Percentiles rank a stretch among this genome's conserved stretches.
Evolutionary conservation across 2,888 invertebrate genomes (phyloP).

Genomic region (Drosophila cyrtoloma): DNA sequence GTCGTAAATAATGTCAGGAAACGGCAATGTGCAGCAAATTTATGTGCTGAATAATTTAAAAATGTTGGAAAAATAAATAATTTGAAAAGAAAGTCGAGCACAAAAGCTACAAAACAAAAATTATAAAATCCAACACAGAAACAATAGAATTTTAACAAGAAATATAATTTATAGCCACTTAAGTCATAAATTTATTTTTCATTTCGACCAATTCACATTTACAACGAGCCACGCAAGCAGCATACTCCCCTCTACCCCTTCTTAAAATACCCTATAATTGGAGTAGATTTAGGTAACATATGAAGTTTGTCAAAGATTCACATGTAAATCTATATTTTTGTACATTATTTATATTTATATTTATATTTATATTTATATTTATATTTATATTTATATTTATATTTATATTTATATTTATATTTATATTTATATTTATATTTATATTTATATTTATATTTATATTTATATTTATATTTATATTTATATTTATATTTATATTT

Average conservation of each 20-base stretch:
- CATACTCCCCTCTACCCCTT: constrained; percentile 34
- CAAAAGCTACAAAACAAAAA: constrained; percentile 45
- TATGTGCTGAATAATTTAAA: constrained; percentile 61
- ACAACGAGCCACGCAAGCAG: constrained; percentile 61
- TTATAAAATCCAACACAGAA: constrained; percentile 55
- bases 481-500: too few species aligned
- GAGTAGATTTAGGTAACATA: neutral
- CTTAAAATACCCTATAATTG: constrained; percentile 20
- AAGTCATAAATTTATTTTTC: constrained; percentile 84
- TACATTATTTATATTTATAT: neutral
- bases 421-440: too few species aligned
- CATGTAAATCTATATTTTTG: neutral
- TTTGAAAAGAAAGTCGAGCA: constrained; percentile 62
- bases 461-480: too few species aligned
- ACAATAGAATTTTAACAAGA: constrained; percentile 82
- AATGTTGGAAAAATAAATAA: constrained; percentile 44
- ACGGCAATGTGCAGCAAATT: constrained; percentile 47
- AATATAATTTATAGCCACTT: constrained; percentile 83
- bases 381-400: too few species aligned
- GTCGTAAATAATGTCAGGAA: constrained; percentile 62
- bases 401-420: too few species aligned
- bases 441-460: too few species aligned
- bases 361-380: too few species aligned
- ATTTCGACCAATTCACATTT: constrained; percentile 81
- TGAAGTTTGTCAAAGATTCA: neutral